These are phyloP conservation scores for Campoletis sonorensis DNA, from an alignment of 1,140 invertebrate species.

Conservation along the genomic window DNA sequence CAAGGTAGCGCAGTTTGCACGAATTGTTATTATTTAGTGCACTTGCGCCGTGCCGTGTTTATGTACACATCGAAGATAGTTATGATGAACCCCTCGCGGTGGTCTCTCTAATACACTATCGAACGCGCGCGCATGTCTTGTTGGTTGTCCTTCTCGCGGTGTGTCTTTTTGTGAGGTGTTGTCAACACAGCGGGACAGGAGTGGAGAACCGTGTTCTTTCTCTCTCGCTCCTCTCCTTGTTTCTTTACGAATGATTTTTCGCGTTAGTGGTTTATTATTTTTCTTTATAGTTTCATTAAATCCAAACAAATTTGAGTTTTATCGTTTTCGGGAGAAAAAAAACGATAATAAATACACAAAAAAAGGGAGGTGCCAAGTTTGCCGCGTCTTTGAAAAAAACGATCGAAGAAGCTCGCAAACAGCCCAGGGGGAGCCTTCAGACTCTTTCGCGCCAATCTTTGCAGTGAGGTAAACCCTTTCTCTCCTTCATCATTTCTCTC, in stretches of 20 bases:
- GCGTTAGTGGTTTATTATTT: too few species aligned
- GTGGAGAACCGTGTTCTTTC: not conserved
- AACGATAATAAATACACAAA: not conserved
- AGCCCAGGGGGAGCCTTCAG: not conserved
- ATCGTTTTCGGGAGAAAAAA: not conserved
- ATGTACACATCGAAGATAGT: not conserved
- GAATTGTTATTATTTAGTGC: constrained; percentile 65
- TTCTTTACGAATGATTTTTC: too few species aligned
- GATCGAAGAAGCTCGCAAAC: constrained; percentile 16
- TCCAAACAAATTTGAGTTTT: not conserved
- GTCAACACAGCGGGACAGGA: constrained; percentile 19
- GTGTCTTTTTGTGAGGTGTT: constrained; percentile 4
- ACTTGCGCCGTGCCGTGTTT: constrained; percentile 20
- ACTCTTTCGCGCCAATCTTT: constrained; percentile 38
- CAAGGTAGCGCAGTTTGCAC: constrained; percentile 63
- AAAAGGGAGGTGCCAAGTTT: constrained; percentile 3
- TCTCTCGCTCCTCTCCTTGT: not conserved
- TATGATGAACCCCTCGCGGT: not conserved
- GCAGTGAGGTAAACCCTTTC: constrained; percentile 19
- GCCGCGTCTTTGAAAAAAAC: constrained; percentile 5
- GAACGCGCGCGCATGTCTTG: not conserved
- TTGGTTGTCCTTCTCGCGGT: not conserved
- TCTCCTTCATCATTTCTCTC: not conserved
- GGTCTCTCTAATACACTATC: not conserved
- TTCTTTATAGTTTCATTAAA: not conserved